Conservation (phyloP, 2,888 invertebrate species). For the Eristalinus sepulchralis region DNA sequence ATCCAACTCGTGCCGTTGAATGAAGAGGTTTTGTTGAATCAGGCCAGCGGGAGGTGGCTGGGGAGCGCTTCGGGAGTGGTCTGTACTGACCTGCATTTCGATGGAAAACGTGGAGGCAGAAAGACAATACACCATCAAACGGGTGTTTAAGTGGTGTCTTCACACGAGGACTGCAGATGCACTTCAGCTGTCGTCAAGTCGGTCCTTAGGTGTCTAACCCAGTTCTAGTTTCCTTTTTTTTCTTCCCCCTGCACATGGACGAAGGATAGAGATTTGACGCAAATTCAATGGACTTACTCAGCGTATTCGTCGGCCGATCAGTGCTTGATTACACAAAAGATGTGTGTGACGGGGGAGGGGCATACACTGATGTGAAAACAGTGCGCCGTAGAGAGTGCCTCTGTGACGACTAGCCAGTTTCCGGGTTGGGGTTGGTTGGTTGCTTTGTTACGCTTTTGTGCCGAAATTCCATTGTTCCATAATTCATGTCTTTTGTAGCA, state of each 20-base stretch:
- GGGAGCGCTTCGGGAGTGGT: neutral
- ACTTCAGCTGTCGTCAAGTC: conserved; percentile 33
- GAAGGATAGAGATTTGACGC: neutral
- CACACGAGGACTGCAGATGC: conserved; percentile 28
- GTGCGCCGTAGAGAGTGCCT: neutral
- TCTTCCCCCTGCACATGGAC: neutral
- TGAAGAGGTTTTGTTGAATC: neutral
- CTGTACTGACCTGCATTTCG: conserved; percentile 22
- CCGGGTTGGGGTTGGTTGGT: neutral
- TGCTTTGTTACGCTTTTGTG: neutral
- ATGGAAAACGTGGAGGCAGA: neutral
- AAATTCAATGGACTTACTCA: neutral
- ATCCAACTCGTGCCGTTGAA: neutral
- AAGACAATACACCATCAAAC: neutral
- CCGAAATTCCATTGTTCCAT: conserved; percentile 8
- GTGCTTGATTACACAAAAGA: conserved; percentile 50
- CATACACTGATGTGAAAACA: neutral
- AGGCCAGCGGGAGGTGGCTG: neutral
- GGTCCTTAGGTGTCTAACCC: conserved; percentile 4
- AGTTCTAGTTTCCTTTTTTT: conserved; percentile 11
- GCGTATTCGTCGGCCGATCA: conserved; percentile 27
- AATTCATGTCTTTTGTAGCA: conserved; percentile 35
- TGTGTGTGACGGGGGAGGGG: neutral
- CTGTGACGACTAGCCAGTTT: neutral
- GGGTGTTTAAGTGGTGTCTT: neutral